These are phyloP conservation scores for Corella eumyota DNA, from an alignment of 23 tunicate species.

Conservation along the genomic window DNA sequence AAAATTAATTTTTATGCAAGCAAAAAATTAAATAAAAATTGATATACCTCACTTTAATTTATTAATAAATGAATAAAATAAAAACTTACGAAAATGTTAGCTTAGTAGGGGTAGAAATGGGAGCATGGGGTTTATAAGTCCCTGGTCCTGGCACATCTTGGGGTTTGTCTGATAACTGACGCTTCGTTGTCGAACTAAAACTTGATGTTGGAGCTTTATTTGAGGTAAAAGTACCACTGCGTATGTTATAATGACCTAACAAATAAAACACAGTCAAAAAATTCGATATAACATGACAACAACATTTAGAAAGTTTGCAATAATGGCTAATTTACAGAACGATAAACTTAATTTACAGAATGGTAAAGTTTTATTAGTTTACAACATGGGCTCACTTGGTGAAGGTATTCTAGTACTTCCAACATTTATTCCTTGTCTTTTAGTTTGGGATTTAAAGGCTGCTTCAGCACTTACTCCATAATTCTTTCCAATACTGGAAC, in stretches of 20 bases:
- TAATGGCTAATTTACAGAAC: no score
- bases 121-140: conserved; percentile 65
- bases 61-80: no score
- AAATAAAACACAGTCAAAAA: no score
- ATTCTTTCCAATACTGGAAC: conserved; percentile 25
- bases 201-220: conserved; percentile 67
- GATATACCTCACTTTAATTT: no score
- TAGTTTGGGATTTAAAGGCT: conserved; percentile 71
- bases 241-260: conserved; percentile 82
- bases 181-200: conserved; percentile 59
- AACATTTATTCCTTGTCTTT: conserved; percentile 42
- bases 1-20: neutral
- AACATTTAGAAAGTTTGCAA: no score
- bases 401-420: conserved; percentile 72
- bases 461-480: conserved; percentile 54
- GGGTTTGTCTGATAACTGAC: conserved; percentile 20
- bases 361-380: no score
- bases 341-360: no score
- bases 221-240: conserved; percentile 1
- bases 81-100: conserved; percentile 60
- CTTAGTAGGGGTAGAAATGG: conserved; percentile 28
- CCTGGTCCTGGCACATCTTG: conserved; percentile 74
- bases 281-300: no score
- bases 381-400: conserved; percentile 75
- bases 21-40: neutral